Conservation (phyloP, 2,113 vertebrate species). For the Oceanodroma tethys region DNA sequence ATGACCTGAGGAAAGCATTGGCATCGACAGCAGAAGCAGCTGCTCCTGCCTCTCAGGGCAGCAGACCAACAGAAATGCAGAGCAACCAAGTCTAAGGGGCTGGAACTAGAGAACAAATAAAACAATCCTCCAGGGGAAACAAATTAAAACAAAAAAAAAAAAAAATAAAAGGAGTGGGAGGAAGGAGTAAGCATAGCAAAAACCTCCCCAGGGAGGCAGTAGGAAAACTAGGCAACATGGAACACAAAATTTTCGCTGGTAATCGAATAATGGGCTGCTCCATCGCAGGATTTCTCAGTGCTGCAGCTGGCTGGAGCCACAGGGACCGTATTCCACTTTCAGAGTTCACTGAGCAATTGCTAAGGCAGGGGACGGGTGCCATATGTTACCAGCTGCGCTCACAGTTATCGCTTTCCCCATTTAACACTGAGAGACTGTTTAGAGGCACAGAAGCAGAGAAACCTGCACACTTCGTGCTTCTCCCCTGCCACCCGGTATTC, state of each 20-base stretch:
- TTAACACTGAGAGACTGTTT: background rate
- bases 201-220: constrained; percentile 1
- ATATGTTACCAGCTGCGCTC: constrained; percentile 65
- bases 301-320: constrained; percentile 62
- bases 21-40: background rate
- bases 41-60: background rate
- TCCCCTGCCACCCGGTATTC: background rate
- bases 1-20: background rate
- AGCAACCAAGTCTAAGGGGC: background rate
- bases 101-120: background rate
- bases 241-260: background rate
- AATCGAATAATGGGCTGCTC: background rate
- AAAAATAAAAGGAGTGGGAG: background rate
- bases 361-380: constrained; percentile 59
- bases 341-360: constrained; percentile 69
- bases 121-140: background rate
- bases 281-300: background rate
- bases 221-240: background rate
- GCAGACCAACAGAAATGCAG: background rate
- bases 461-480: background rate
- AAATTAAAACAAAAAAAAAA: background rate
- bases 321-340: constrained; percentile 30
- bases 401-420: background rate
- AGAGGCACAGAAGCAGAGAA: background rate
- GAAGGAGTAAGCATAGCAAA: background rate